Conservation (phyloP, 1,140 invertebrate species). For the Micrasema minimum region DNA sequence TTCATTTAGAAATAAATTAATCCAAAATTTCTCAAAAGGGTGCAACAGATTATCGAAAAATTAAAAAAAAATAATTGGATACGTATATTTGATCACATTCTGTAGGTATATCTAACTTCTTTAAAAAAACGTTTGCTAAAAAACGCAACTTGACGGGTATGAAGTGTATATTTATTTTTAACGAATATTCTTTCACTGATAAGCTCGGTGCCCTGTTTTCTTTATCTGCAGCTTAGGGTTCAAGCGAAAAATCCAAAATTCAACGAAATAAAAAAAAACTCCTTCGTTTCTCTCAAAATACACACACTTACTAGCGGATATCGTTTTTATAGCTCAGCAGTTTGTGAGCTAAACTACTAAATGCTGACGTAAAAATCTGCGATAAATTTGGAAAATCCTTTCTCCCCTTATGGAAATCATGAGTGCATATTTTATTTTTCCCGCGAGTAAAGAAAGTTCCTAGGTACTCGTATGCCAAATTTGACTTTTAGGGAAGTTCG, state of each 20-base stretch:
- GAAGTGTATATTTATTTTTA: conserved; percentile 8
- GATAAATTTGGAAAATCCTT: conserved; percentile 5
- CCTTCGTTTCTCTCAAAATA: neutral
- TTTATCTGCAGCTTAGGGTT: neutral
- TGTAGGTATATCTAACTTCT: too few relatives aligned
- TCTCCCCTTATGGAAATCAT: neutral
- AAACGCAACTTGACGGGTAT: neutral
- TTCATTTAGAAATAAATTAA: too few relatives aligned
- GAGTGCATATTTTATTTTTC: too few relatives aligned
- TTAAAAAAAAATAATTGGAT: too few relatives aligned
- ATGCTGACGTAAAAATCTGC: conserved; percentile 18
- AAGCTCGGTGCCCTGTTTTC: neutral
- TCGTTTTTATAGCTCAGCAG: neutral
- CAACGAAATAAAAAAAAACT: conserved; percentile 14
- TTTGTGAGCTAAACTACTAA: conserved; percentile 7
- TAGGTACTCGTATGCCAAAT: too few relatives aligned
- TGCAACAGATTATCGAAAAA: too few relatives aligned
- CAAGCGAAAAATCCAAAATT: conserved; percentile 15
- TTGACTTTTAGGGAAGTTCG: too few relatives aligned
- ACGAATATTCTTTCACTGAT: neutral
- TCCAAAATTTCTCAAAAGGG: too few relatives aligned
- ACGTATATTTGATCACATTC: too few relatives aligned
- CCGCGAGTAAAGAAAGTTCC: too few relatives aligned
- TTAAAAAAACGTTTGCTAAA: too few relatives aligned
- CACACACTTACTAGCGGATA: conserved; percentile 19